Base-by-base conservation (phyloP, 23 tunicate genomes). In the Pegea sp. region DNA sequence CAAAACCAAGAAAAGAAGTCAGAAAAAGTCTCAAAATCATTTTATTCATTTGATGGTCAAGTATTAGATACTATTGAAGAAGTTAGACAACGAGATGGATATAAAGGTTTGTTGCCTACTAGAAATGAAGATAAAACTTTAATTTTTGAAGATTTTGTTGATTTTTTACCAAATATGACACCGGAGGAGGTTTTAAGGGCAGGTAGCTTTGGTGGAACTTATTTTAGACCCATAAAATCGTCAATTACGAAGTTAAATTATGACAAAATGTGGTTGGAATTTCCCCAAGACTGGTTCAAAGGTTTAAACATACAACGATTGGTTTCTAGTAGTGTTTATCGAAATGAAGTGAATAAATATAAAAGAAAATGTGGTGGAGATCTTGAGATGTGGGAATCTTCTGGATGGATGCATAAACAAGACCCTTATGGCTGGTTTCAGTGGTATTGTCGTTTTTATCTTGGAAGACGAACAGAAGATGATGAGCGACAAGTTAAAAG, bases 351-450 rank as follows among this genome's bases (percentile, higher is more conserved):
- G 1, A 69, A 69, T 42, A 69, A 34, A 30, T 69, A 69, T 60
- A 69, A 69, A 52, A 66, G 33, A 1, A 69, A 69, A 32, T 69
- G 75, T 60, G 75, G 75, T 1, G 67, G 69, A 2, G 32, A 49
- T 2, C 28, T 69, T 2, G 60, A 69, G 22, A 63, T 63, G 33
- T 69, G 75, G 75, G 75, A 69, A 48, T 26, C 31, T 22, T 69
- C 75, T 1, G 57, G 57, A 43, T 69, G 75, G 75, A 69, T 69
- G 2, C 26, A 28, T 18, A 63, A 62, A 1, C 75, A 69, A 42
- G 75, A 69, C 28, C 75, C 75, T 3, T 69, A 69, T 42, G 75
- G 75, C 1, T 69, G 75, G 75, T 69, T 69, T 53, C 75, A 69
- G 53, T 69, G 75, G 75, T 69, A 69, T 26, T 69, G 75, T 42